Conservation (phyloP, 2,797 vertebrate genomes). For the Ctenochaetus hawaiiensis region DNA sequence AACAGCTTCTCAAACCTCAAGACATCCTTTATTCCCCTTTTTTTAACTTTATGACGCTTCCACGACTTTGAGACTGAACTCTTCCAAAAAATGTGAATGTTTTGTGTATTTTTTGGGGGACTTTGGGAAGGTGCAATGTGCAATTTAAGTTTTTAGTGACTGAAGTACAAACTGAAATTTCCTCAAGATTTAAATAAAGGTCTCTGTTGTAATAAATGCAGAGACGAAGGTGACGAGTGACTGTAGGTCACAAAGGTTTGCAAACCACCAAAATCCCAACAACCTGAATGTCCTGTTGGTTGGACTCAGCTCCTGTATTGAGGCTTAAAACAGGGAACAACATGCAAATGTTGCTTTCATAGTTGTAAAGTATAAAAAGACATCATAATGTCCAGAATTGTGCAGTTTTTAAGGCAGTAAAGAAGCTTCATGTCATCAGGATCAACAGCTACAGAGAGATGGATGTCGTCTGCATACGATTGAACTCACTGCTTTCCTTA, state of each 20-base stretch:
- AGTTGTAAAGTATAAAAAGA: neutral
- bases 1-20: neutral
- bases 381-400: neutral
- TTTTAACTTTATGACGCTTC: too few species aligned
- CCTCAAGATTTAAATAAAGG: neutral
- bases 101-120: too few species aligned
- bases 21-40: neutral
- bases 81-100: too few species aligned
- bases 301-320: too few species aligned
- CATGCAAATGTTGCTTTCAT: neutral
- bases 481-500: neutral
- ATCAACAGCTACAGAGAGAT: neutral
- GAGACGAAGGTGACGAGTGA: neutral
- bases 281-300: neutral
- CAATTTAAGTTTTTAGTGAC: too few species aligned
- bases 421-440: neutral
- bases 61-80: too few species aligned
- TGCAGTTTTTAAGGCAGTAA: neutral
- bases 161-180: neutral
- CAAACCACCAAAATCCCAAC: neutral
- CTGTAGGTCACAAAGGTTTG: too few species aligned
- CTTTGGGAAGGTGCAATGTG: too few species aligned
- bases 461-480: constrained; percentile 1
- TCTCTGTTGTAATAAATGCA: neutral
- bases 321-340: too few species aligned